Conservation (phyloP, 2,888 invertebrate genomes). For the Erebia palarica region DNA sequence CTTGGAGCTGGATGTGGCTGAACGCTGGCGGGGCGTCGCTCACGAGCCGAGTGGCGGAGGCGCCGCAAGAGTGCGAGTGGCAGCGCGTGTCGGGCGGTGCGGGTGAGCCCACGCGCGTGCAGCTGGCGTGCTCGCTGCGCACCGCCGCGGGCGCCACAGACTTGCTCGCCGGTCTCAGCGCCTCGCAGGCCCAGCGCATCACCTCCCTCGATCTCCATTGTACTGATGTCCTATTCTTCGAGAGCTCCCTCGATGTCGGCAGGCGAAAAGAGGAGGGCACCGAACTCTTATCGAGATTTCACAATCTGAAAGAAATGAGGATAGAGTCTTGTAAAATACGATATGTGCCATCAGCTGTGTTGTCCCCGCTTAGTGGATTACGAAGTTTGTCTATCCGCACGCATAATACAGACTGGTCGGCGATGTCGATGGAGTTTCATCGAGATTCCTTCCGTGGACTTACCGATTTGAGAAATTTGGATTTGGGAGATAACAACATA, state of each 20-base stretch:
- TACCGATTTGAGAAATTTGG: constrained; percentile 85
- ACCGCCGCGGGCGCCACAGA: constrained; percentile 86
- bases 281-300: constrained; percentile 84
- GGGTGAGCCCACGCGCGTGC: constrained; percentile 81
- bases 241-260: constrained; percentile 85
- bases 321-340: constrained; percentile 91
- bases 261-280: constrained; percentile 78
- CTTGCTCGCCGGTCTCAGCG: constrained; percentile 84
- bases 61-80: constrained; percentile 89
- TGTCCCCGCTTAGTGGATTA: constrained; percentile 86
- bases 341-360: constrained; percentile 86
- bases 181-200: constrained; percentile 86
- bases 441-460: constrained; percentile 87
- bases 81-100: constrained; percentile 79
- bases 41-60: constrained; percentile 82
- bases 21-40: constrained; percentile 71
- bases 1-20: constrained; percentile 68
- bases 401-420: constrained; percentile 90
- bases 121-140: constrained; percentile 85
- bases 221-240: constrained; percentile 88
- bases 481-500: constrained; percentile 89
- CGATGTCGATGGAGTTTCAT: constrained; percentile 89
- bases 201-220: constrained; percentile 86
- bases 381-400: constrained; percentile 86
- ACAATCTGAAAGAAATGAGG: constrained; percentile 85